Base-by-base conservation (phyloP, 2,888 invertebrate species). In the Nasonia oneida region DNA sequence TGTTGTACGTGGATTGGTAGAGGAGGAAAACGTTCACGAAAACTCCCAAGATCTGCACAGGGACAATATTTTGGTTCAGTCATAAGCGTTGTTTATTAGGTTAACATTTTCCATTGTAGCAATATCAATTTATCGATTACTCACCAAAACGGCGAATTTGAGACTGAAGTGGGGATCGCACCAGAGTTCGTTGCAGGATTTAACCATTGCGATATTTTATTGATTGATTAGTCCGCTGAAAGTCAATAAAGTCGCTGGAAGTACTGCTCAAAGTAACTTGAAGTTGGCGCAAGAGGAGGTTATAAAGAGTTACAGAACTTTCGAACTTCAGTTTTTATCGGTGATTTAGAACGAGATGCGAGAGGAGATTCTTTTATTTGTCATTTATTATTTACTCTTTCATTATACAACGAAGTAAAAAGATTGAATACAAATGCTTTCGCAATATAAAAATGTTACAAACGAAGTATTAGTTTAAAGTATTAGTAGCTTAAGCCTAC, bases 91-190 rank as follows among this genome's bases (percentile, higher is more conserved):
- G 39, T 42, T 3, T 74, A 29, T 42, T 23, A 70, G 67, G 42
- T 67, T 47, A 79, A 39, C 12, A 10, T 47, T 79, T 29, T 18
- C 6, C 10, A 50, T 8, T 70, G 2, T 39, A 33, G 33, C 37
- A 37, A 39, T 33, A 37, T 71, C 10, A 53, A 15, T 53, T 18
- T 53, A 3, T 74, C 74, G 12, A 64, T 74, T 57, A 57, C 87
- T 89, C 50, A 89, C 89, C 47, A 88, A 42, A 37, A 84, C 83
- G 39, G 83, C 37, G 3, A 89, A 12, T 57, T 89, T 90, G 8
- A 90, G 79, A 15, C 83, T n/a, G 39, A 86, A 88, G 79, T 89
- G 87, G 29, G 86, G 64, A 70, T 89, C 71, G 23, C 80, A 87
- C 82, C 79, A 82, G 1, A 87, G 57, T 18, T 87, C 81, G 12